Evolutionary conservation across 2,888 invertebrate species (phyloP).

Genomic region (Ferdinandea cuprea): DNA sequence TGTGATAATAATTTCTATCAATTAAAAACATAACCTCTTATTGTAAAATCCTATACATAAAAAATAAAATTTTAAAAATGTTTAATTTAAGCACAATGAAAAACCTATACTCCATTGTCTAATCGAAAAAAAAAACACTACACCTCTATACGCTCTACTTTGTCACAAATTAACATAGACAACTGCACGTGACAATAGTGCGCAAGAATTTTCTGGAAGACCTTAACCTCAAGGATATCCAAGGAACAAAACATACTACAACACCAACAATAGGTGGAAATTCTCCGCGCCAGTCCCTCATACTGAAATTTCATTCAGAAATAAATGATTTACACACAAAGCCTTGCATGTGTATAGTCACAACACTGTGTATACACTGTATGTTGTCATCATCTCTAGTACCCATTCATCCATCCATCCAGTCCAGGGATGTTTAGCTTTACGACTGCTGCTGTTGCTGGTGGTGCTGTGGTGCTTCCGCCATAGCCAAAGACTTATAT

Average conservation of each 20-base stretch:
- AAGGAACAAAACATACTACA: conserved; percentile 59
- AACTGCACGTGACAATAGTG: conserved; percentile 70
- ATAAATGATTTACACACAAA: conserved; percentile 73
- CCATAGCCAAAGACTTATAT: conserved; percentile 32
- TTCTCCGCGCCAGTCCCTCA: conserved; percentile 52
- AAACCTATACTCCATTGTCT: background rate
- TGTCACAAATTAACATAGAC: conserved; percentile 31
- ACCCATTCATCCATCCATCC: conserved; percentile 73
- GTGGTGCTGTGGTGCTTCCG: conserved; percentile 32
- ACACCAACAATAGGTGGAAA: conserved; percentile 53
- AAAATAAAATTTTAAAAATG: background rate
- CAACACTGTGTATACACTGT: background rate
- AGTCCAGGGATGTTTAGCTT: conserved; percentile 72
- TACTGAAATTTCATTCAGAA: conserved; percentile 74
- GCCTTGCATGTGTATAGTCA: conserved; percentile 37
- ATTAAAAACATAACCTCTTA: too few species aligned
- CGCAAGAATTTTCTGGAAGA: conserved; percentile 71
- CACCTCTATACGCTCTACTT: conserved; percentile 13
- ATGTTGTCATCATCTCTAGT: conserved; percentile 54
- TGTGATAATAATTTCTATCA: too few species aligned
- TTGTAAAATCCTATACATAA: too few species aligned
- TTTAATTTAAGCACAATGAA: too few species aligned
- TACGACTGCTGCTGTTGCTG: conserved; percentile 37
- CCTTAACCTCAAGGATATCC: conserved; percentile 71
- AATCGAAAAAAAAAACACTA: conserved; percentile 4